phyloP scores from a whole-genome alignment of 2,797 vertebrate genomes.

The Anguilla megastoma region DNA sequence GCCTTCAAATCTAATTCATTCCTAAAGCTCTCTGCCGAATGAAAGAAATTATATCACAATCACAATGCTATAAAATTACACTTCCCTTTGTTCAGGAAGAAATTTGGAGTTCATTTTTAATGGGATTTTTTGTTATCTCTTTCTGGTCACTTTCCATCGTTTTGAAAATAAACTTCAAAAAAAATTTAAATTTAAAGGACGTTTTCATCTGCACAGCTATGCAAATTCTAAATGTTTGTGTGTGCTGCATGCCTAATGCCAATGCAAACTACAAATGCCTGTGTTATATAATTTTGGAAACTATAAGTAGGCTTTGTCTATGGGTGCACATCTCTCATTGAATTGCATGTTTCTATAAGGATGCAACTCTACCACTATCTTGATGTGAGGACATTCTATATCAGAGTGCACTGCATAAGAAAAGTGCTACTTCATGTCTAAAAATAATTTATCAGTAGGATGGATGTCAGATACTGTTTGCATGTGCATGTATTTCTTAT shows the following conservation, averaged over 20 bases:
- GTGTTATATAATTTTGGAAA: constrained; percentile 38
- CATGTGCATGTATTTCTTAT: not conserved
- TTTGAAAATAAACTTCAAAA: not conserved
- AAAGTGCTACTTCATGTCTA: constrained; percentile 53
- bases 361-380: constrained; percentile 45
- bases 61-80: constrained; percentile 21
- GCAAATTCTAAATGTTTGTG: constrained; percentile 30
- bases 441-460: constrained; percentile 60
- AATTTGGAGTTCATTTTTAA: constrained; percentile 7
- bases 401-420: constrained; percentile 66
- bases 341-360: constrained; percentile 42
- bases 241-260: not conserved
- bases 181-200: not conserved
- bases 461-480: constrained; percentile 51
- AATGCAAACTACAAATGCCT: not conserved
- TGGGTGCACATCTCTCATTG: not conserved
- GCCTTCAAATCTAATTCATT: constrained; percentile 16
- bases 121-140: not conserved
- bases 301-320: constrained; percentile 27
- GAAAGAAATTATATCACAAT: constrained; percentile 20
- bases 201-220: constrained; percentile 13
- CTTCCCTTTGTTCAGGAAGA: constrained; percentile 19
- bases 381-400: constrained; percentile 63
- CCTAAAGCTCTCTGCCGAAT: not conserved
- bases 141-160: constrained; percentile 5